Percentiles rank a stretch among this genome's conserved stretches.
phyloP scores from a whole-genome alignment of 2,797 vertebrate genomes.

The Xenopus petersii region DNA sequence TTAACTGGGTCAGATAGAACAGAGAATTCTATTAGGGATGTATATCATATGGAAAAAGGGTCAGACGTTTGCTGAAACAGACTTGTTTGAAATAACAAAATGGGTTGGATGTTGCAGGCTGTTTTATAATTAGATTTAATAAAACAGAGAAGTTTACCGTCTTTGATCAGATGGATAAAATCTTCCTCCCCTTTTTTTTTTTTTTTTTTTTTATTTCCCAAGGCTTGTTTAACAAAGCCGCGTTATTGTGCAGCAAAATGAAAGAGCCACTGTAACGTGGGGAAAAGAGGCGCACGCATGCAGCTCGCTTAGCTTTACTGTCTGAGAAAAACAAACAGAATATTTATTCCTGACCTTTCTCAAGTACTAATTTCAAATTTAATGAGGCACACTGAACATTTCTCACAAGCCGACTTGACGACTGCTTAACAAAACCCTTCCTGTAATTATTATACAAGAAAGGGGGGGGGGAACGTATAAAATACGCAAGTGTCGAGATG shows the following conservation, averaged over 20 bases:
- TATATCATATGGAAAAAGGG: slow-evolving; percentile 32
- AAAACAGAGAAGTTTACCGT: slow-evolving; percentile 60
- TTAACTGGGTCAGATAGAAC: slow-evolving; percentile 40
- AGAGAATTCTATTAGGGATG: slow-evolving; percentile 25
- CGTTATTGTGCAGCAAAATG: slow-evolving; percentile 45
- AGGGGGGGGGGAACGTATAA: not conserved
- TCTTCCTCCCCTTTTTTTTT: not conserved
- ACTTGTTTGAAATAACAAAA: slow-evolving; percentile 11
- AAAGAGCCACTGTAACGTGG: not conserved
- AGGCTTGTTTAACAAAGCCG: slow-evolving; percentile 40
- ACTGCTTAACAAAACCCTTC: slow-evolving; percentile 61
- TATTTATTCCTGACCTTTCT: slow-evolving; percentile 68
- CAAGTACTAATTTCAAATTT: slow-evolving; percentile 69
- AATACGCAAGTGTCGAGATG: slow-evolving; percentile 43
- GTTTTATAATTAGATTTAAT: slow-evolving; percentile 68
- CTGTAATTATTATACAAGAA: slow-evolving; percentile 60
- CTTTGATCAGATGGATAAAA: slow-evolving; percentile 60
- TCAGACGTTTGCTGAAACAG: slow-evolving; percentile 26
- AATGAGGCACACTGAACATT: slow-evolving; percentile 65
- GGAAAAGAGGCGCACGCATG: not conserved
- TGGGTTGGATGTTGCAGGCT: slow-evolving; percentile 54
- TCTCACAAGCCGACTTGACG: slow-evolving; percentile 58
- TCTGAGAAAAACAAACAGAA: slow-evolving; percentile 62
- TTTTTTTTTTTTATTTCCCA: slow-evolving; percentile 26
- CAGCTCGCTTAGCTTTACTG: slow-evolving; percentile 55